Conservation (phyloP, 2,797 vertebrate genomes). For the Furcifer pardalis region DNA sequence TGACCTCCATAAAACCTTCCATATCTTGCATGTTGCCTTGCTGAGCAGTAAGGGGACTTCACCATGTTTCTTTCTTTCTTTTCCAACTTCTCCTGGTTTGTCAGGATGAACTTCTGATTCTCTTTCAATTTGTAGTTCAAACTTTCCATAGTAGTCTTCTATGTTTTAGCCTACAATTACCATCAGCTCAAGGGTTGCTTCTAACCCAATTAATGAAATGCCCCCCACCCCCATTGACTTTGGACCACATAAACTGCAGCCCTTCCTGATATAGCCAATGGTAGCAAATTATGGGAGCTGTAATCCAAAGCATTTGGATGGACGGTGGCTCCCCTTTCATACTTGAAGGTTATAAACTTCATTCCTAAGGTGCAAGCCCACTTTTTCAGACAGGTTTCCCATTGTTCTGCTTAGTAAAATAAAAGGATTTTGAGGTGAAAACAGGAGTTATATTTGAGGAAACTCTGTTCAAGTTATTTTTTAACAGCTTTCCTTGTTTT, state of each 20-base stretch:
- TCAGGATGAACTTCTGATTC: not conserved
- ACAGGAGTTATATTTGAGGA: not conserved
- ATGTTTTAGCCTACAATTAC: not conserved
- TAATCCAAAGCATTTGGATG: not conserved
- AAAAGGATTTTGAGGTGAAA: not conserved
- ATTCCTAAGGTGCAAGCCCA: not conserved
- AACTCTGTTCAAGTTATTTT: not conserved
- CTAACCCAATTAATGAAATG: no score
- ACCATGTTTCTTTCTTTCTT: not conserved
- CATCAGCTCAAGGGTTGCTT: not conserved
- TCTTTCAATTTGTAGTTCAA: not conserved
- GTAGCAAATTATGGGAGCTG: not conserved
- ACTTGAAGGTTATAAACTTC: not conserved
- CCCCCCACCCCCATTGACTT: no score
- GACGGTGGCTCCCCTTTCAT: no score
- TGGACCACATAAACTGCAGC: no score
- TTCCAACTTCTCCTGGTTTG: not conserved
- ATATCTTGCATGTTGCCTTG: not conserved
- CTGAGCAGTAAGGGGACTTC: not conserved
- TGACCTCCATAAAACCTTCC: not conserved
- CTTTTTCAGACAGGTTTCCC: not conserved
- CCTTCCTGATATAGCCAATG: not conserved
- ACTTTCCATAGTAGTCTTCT: no score
- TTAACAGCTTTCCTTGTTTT: constrained; percentile 2
- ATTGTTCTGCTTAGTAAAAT: not conserved